phyloP scores from a whole-genome alignment of 2,888 invertebrate species.

The Stenichneumon culpator region DNA sequence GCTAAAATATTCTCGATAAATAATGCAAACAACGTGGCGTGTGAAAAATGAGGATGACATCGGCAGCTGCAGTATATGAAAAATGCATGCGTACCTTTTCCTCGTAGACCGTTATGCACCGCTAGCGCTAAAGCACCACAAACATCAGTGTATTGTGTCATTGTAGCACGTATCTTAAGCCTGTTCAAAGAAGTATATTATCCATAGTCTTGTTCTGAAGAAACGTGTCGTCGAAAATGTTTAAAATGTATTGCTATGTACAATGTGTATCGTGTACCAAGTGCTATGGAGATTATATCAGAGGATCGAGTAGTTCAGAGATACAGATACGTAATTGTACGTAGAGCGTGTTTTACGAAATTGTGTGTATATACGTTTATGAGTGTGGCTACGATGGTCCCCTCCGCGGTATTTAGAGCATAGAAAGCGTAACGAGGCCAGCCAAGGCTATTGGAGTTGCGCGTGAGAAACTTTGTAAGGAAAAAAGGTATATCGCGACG shows the following conservation, averaged over 20 bases:
- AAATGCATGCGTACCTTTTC: slow-evolving; percentile 50
- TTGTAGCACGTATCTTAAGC: not conserved
- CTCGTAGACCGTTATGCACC: not conserved
- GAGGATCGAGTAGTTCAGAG: not conserved
- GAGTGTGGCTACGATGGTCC: slow-evolving; percentile 38
- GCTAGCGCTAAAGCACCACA: not conserved
- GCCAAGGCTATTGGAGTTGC: slow-evolving; percentile 56
- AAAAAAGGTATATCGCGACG: slow-evolving; percentile 41
- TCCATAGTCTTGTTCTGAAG: not conserved
- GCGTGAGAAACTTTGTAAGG: slow-evolving; percentile 69
- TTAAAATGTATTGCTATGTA: not conserved
- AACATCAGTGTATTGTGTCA: not conserved
- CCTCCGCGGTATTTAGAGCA: slow-evolving; percentile 67
- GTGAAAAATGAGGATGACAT: slow-evolving; percentile 53
- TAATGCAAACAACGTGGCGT: slow-evolving; percentile 63
- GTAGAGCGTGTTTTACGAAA: not conserved
- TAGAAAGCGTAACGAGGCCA: slow-evolving; percentile 71
- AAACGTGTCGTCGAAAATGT: not conserved
- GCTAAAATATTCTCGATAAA: slow-evolving; percentile 71
- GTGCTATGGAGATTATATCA: not conserved
- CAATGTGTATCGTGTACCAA: not conserved
- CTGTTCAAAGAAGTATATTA: not conserved
- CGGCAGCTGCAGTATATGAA: slow-evolving; percentile 39
- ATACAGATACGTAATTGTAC: not conserved
- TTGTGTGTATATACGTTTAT: slow-evolving; percentile 36